phyloP scores from a whole-genome alignment of 1,140 invertebrate species.

The Atta colombica region DNA sequence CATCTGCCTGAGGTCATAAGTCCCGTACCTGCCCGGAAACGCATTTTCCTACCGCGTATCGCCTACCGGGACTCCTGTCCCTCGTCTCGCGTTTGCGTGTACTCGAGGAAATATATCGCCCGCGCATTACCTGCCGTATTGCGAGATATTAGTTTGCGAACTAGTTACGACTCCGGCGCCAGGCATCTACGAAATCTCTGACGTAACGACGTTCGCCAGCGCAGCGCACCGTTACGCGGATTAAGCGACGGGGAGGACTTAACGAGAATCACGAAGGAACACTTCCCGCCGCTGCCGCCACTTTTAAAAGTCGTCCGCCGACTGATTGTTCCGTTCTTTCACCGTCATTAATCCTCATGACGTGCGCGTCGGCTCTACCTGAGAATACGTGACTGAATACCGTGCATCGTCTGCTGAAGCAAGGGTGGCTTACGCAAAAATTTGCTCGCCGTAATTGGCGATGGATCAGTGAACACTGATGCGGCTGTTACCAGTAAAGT shows the following conservation, averaged over 20 bases:
- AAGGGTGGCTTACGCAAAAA: slow-evolving; percentile 46
- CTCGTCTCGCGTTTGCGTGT: slow-evolving; percentile 32
- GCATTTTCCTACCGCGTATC: slow-evolving; percentile 72
- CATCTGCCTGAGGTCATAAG: slow-evolving; percentile 82
- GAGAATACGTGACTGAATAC: slow-evolving; percentile 31
- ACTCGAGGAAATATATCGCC: slow-evolving; percentile 56
- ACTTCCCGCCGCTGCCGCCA: slow-evolving; percentile 27
- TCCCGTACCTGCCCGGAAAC: slow-evolving; percentile 81
- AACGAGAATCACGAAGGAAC: slow-evolving; percentile 56
- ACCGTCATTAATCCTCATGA: slow-evolving; percentile 59
- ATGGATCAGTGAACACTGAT: neutral
- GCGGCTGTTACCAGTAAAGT: slow-evolving; percentile 38
- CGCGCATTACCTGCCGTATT: slow-evolving; percentile 54
- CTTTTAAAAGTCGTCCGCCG: slow-evolving; percentile 51
- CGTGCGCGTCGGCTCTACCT: slow-evolving; percentile 32
- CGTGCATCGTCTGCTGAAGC: neutral
- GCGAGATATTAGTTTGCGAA: slow-evolving; percentile 68
- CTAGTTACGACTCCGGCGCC: slow-evolving; percentile 69
- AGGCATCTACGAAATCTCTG: slow-evolving; percentile 68
- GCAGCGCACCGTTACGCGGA: slow-evolving; percentile 66
- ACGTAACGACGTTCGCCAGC: slow-evolving; percentile 34
- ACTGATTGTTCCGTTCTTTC: slow-evolving; percentile 56
- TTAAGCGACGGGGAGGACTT: slow-evolving; percentile 43
- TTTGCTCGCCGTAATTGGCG: slow-evolving; percentile 44
- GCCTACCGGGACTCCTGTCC: slow-evolving; percentile 21